Conservation (phyloP, 2,113 vertebrate species). For the Phycodurus eques region DNA sequence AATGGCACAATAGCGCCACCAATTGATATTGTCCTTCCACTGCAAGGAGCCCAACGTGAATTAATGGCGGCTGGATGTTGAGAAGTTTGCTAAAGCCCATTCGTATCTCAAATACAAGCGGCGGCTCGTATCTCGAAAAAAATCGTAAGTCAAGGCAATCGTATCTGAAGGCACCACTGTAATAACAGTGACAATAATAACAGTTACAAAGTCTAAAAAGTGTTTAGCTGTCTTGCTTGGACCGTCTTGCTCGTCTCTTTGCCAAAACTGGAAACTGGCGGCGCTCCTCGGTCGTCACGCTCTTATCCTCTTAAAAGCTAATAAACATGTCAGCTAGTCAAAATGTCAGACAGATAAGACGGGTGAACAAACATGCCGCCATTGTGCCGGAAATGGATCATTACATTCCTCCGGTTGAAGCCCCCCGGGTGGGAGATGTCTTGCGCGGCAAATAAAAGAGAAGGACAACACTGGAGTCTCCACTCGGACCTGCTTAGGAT, state of each 20-base stretch:
- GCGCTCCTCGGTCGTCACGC: conserved; percentile 22
- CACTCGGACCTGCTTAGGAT: conserved; percentile 57
- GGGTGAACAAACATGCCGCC: not conserved
- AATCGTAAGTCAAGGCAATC: no score
- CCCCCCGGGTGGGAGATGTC: not conserved
- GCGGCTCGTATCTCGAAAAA: no score
- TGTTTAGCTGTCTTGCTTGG: not conserved
- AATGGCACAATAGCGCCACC: no score
- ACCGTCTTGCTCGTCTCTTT: conserved; percentile 12
- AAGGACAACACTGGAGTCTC: not conserved
- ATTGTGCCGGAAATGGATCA: not conserved
- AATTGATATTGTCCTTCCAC: no score
- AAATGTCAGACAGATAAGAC: conserved; percentile 41
- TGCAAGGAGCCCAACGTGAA: no score
- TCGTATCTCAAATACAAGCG: no score
- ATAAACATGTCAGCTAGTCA: conserved; percentile 34
- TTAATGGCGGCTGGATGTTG: no score
- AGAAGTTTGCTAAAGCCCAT: no score
- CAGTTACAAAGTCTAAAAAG: not conserved
- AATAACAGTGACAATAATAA: no score
- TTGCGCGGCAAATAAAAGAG: no score
- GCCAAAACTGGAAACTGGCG: not conserved
- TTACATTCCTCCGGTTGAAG: not conserved
- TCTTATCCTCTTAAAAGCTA: conserved; percentile 41
- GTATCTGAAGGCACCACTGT: no score